Base-by-base conservation (phyloP, 2,113 vertebrate genomes). In the Motacilla alba region DNA sequence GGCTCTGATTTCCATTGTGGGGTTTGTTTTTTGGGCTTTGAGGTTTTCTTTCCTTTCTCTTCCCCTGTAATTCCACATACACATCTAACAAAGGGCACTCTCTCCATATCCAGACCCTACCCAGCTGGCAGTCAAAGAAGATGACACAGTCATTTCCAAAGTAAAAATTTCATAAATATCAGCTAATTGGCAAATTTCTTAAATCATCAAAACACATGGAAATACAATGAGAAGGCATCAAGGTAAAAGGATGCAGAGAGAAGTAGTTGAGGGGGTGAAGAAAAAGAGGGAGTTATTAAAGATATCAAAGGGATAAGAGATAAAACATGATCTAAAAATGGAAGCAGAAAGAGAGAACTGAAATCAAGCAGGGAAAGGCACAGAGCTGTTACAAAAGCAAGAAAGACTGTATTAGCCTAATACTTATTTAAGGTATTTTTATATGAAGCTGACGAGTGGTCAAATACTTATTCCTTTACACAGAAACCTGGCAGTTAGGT, bases 281-380 rank as follows among this genome's bases (percentile, higher is more conserved):
- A 85, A 83, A 67, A 85, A 85, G 84, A 88, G 31, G 63, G 39
- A 90, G 88, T 95, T 90, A 93, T 90, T 93, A 94, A 62, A 83
- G 79, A 78, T 88, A 96, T 87, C 88, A 92, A 94, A 97, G 53
- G 60, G 31, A 56, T 63, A 88, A 30, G 56, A 96, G 83, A 96
- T 83, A 93, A 96, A 94, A 92, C 73, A 67, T 11, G 12, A 82
- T 83, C 93, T 94, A 95, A 95, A 97, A 96, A 93, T 63, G 88
- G 90, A 96, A 95, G 43, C 89, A 78, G 64, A 70, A 83, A 47
- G 58, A 80, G 35, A 76, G 49, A 8, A 86, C 27, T 13, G 10
- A 95, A 96, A 91, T 94, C 76, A 93, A 96, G 60, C 92, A 83
- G 83, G 33, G 69, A 94, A 93, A 88, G 76, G 90, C 52, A 95